Percentiles rank a stretch among this genome's conserved stretches.
Evolutionary conservation across 1,140 invertebrate genomes (phyloP).

Genomic region (Eumaeus atala): DNA sequence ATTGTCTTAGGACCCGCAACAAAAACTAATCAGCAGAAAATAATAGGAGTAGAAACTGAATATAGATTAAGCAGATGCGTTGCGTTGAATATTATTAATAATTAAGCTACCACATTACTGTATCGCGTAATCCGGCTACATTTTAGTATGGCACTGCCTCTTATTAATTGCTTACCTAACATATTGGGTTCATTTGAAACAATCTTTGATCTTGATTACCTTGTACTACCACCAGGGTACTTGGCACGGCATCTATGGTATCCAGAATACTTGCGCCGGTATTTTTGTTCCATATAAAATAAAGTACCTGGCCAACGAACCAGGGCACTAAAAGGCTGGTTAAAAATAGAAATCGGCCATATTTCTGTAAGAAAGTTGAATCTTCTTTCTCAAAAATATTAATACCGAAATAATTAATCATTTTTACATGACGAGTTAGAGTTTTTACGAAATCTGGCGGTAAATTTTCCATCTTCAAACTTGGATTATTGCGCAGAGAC

Average conservation of each 20-base stretch:
- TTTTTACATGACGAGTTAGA: constrained; percentile 24
- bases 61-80: no score
- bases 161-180: not conserved
- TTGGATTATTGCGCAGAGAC: constrained; percentile 14
- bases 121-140: no score
- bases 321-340: constrained; percentile 16
- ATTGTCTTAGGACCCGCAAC: no score
- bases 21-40: no score
- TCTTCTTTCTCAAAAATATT: constrained; percentile 28
- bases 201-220: constrained; percentile 18
- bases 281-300: constrained; percentile 22
- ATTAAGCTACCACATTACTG: no score
- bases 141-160: not conserved
- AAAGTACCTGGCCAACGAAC: constrained; percentile 23
- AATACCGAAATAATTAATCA: constrained; percentile 26
- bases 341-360: constrained; percentile 12
- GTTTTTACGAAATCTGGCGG: constrained; percentile 26
- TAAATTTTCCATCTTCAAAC: constrained; percentile 17
- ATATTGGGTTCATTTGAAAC: not conserved
- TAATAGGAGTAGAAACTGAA: no score
- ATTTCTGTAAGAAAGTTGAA: constrained; percentile 8
- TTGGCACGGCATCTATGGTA: constrained; percentile 24
- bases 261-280: constrained; percentile 27
- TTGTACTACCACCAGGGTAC: constrained; percentile 25
- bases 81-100: no score